Evolutionary conservation across 2,113 vertebrate species (phyloP), one percentile per base, ranked within the genome.

Genomic region (Erpornis zantholeuca): DNA sequence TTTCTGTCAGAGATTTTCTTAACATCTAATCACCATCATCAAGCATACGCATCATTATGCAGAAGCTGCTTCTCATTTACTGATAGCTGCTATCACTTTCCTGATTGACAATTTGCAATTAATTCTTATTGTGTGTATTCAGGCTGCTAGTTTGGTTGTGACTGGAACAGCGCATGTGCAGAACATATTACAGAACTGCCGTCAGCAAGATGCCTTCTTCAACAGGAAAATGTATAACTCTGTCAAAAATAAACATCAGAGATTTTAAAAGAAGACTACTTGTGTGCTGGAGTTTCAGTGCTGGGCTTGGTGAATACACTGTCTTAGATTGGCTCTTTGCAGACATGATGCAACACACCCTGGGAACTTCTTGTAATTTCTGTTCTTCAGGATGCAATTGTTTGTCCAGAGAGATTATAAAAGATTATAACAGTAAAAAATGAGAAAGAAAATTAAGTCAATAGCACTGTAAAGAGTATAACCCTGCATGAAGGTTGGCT

Each of bases 81-180:
- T 84, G 36, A 50, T 92, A 65, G 52, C 68, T 94, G 35, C 47
- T 85, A 49, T 90, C 66, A 14, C 70, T 96, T 96, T 44, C 33
- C 36, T 92, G 88, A 54, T 73, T 71, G 66, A 93, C 40, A 88
- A 56, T 90, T 93, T 79, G 35, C 85, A 93, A 56, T 93, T 96
- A 94, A 86, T 92, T 96, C 63, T 54, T 44, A 73, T 86, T 91
- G 60, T 70, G 59, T 61, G 13, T 45, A 53, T 88, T 94, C 47
- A 77, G 54, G 50, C 83, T 81, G 60, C 83, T 86, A 0, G 0
- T 73, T 77, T 91, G 61, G 31, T 50, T 88, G 38, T 90, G 72
- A 45, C 83, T 79, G 54, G 14, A 88, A 49, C 2, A 3, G 35
- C 49, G 38, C 40, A 15, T 53, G 44, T 86, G 42, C 80, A 77